A percentile compares a stretch with the other conserved stretches of the same genome.
Evolutionary conservation across 2,797 vertebrate species (phyloP).

Genomic region (Phalloptychus januarius): DNA sequence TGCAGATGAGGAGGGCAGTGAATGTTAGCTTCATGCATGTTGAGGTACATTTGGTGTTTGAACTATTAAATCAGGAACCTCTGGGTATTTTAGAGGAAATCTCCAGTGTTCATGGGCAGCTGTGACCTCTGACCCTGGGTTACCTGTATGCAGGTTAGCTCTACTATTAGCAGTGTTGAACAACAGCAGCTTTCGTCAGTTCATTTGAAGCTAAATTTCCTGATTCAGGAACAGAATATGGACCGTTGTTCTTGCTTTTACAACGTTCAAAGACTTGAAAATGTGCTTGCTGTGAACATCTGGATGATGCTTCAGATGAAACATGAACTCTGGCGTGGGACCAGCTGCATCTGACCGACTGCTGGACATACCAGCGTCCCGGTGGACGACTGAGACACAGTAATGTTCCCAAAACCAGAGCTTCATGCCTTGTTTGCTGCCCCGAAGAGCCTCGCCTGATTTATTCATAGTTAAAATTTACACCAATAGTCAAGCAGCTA

Average conservation of each 20-base stretch:
- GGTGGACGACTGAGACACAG: too few species aligned
- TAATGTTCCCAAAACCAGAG: too few species aligned
- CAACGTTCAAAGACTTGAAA: not conserved
- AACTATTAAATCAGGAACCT: too few species aligned
- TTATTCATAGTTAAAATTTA: not conserved
- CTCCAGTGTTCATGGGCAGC: too few species aligned
- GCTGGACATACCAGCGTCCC: not conserved
- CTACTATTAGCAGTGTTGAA: not conserved
- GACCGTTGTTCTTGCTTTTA: not conserved
- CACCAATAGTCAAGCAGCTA: not conserved
- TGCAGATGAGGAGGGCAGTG: not conserved
- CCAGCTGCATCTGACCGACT: not conserved
- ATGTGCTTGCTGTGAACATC: not conserved
- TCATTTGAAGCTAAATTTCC: not conserved
- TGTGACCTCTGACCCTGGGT: not conserved
- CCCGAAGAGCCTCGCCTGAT: not conserved
- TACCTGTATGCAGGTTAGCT: not conserved
- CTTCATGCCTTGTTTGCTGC: too few species aligned
- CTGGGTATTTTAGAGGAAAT: too few species aligned
- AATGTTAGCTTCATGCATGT: not conserved
- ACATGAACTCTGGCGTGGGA: not conserved
- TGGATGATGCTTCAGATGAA: not conserved
- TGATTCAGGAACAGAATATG: not conserved
- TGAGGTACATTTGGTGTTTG: not conserved
- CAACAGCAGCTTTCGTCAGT: not conserved